Percentiles rank a stretch among this genome's conserved stretches.
These are phyloP conservation scores for Danionella dracula DNA, from an alignment of 2,797 vertebrate species.

Conservation along the genomic window DNA sequence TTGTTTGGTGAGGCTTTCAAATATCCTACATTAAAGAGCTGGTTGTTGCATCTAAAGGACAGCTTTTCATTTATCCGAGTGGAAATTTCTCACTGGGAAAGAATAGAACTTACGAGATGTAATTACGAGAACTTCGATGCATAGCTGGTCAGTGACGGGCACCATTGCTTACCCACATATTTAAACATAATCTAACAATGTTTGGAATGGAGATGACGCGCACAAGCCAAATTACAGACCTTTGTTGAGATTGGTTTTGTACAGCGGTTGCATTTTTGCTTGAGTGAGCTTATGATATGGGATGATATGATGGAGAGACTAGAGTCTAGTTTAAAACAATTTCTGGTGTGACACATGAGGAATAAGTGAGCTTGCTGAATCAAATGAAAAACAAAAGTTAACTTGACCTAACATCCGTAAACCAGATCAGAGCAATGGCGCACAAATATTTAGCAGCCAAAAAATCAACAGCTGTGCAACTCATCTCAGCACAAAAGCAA, in stretches of 20 bases:
- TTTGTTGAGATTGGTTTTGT: constrained; percentile 13
- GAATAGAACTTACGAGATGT: neutral
- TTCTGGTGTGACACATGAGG: neutral
- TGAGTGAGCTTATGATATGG: constrained; percentile 15
- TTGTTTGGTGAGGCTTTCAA: constrained; percentile 63
- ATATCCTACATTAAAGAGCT: constrained; percentile 63
- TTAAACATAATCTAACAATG: constrained; percentile 35
- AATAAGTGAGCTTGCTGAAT: neutral
- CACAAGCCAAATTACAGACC: constrained; percentile 43
- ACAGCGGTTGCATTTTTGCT: constrained; percentile 26
- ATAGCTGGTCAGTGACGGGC: constrained; percentile 37
- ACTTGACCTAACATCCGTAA: neutral
- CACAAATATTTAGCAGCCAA: no score
- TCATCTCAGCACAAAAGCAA: no score
- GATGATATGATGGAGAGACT: constrained; percentile 11
- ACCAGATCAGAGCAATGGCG: neutral
- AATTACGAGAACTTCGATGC: neutral
- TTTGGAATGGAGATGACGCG: constrained; percentile 5
- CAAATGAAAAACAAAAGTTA: neutral
- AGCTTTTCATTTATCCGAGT: constrained; percentile 58
- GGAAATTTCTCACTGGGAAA: constrained; percentile 50
- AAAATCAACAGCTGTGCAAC: no score
- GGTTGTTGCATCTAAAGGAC: constrained; percentile 63
- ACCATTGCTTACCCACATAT: constrained; percentile 44
- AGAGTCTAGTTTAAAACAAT: constrained; percentile 2